These are phyloP conservation scores for Gibbula magus DNA, from an alignment of 2,888 invertebrate species.

Conservation along the genomic window DNA sequence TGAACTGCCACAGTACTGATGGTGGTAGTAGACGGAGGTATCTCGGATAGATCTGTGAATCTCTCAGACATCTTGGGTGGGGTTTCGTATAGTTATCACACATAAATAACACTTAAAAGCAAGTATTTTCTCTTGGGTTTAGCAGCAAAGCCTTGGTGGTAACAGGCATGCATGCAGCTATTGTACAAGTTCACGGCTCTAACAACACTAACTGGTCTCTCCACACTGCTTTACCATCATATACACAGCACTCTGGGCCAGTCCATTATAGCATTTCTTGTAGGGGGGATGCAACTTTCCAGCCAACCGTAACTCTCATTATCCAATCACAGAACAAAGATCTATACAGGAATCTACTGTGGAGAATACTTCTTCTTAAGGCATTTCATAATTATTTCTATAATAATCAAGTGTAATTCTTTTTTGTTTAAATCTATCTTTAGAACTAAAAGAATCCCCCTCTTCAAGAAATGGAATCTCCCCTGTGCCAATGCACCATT, in stretches of 20 bases:
- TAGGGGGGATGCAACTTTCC: neutral
- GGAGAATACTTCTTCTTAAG: too few relatives aligned
- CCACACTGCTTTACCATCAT: conserved; percentile 29
- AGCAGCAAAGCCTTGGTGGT: conserved; percentile 23
- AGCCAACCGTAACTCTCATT: too few relatives aligned
- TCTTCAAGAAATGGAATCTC: conserved; percentile 24
- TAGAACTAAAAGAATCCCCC: neutral
- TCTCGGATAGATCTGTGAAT: conserved; percentile 66
- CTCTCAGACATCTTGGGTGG: conserved; percentile 56
- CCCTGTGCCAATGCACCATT: conserved; percentile 33
- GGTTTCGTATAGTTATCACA: conserved; percentile 29
- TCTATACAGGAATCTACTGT: too few relatives aligned
- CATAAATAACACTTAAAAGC: neutral
- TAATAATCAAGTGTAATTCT: neutral
- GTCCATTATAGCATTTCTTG: conserved; percentile 6
- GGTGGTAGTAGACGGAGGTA: conserved; percentile 80
- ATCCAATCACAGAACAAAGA: too few relatives aligned
- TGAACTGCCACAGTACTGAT: conserved; percentile 93
- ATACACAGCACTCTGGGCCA: conserved; percentile 26
- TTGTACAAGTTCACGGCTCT: conserved; percentile 66
- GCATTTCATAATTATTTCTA: neutral
- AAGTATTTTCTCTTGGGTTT: neutral
- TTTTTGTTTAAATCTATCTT: neutral
- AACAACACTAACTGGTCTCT: conserved; percentile 46
- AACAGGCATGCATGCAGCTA: conserved; percentile 72